phyloP scores from a whole-genome alignment of 2,888 invertebrate genomes.

The Ferdinandea cuprea region DNA sequence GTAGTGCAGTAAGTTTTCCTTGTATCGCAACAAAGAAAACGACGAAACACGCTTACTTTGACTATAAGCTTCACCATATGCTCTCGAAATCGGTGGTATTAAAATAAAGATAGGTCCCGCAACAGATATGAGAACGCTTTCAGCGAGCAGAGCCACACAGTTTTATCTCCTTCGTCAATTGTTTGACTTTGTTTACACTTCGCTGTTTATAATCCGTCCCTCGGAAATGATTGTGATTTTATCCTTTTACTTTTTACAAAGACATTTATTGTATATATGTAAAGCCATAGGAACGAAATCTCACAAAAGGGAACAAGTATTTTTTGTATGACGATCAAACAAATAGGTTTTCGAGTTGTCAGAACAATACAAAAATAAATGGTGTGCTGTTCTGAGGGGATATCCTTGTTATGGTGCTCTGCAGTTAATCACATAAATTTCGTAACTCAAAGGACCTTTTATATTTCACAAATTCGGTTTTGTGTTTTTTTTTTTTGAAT shows the following conservation, averaged over 20 bases:
- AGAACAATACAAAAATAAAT: background rate
- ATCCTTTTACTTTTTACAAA: background rate
- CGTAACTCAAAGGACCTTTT: constrained; percentile 11
- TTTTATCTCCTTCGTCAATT: background rate
- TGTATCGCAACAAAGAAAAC: background rate
- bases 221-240: background rate
- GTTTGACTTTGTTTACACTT: background rate
- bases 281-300: background rate
- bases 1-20: background rate
- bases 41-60: background rate
- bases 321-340: constrained; percentile 5
- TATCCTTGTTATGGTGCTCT: background rate
- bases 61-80: background rate
- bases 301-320: constrained; percentile 5
- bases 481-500: constrained; percentile 28
- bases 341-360: background rate
- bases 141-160: background rate
- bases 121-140: constrained; percentile 1
- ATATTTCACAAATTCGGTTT: background rate
- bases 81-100: background rate
- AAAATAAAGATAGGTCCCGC: no score
- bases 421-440: constrained; percentile 8
- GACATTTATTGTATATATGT: background rate
- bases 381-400: background rate
- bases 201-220: background rate